These are phyloP conservation scores for Ptychadena robeensis DNA, from an alignment of 2,797 vertebrate species.

Conservation along the genomic window DNA sequence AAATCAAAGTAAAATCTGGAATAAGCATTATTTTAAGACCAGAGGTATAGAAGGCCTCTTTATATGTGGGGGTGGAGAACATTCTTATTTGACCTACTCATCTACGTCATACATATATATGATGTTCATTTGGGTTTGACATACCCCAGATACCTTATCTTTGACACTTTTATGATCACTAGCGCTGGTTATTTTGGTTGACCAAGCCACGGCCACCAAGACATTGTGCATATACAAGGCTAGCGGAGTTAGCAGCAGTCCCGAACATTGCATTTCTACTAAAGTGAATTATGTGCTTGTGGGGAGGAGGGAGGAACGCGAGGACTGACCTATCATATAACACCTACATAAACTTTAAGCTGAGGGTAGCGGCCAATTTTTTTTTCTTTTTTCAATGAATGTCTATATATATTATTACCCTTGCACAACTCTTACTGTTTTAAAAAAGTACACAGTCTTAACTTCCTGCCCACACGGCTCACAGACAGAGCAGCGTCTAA, in stretches of 20 bases:
- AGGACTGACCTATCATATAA: slow-evolving; percentile 22
- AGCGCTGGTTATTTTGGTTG: not conserved
- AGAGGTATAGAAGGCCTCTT: too few relatives aligned
- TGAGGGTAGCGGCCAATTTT: not conserved
- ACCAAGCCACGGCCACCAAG: too few relatives aligned
- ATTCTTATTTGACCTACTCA: too few relatives aligned
- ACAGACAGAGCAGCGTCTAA: slow-evolving; percentile 47
- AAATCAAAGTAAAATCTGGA: too few relatives aligned
- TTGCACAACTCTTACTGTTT: slow-evolving; percentile 36
- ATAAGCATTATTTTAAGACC: too few relatives aligned
- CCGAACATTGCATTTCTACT: not conserved
- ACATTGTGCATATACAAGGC: not conserved
- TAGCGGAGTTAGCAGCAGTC: not conserved
- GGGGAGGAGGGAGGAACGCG: not conserved
- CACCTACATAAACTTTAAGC: slow-evolving; percentile 26
- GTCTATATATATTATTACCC: slow-evolving; percentile 3
- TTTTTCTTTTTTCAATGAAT: not conserved
- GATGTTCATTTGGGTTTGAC: too few relatives aligned
- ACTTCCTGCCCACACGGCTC: slow-evolving; percentile 32
- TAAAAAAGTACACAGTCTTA: not conserved
- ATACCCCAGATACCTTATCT: too few relatives aligned
- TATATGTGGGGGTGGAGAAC: too few relatives aligned
- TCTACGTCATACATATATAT: too few relatives aligned
- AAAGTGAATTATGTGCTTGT: not conserved
- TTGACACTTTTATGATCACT: too few relatives aligned